Evolutionary conservation across 1,140 invertebrate species (phyloP).

Genomic region (Danaus melanippus): DNA sequence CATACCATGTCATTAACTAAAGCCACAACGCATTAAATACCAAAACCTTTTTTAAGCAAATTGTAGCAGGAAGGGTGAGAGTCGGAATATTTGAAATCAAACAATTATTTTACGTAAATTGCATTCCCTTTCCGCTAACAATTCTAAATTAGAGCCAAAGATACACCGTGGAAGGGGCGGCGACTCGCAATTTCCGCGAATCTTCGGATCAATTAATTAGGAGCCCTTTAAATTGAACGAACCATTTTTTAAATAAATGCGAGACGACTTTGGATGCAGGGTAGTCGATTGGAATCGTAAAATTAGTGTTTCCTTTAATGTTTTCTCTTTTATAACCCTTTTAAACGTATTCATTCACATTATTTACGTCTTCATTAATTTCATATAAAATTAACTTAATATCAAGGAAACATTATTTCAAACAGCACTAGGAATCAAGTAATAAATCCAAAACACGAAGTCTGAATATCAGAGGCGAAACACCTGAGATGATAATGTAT

Average conservation of each 20-base stretch:
- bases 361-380: no score
- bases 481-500: slow-evolving; percentile 68
- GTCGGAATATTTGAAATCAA: slow-evolving; percentile 59
- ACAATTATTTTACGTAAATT: slow-evolving; percentile 70
- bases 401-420: background rate
- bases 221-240: slow-evolving; percentile 48
- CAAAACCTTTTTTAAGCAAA: slow-evolving; percentile 33
- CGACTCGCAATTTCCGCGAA: slow-evolving; percentile 52
- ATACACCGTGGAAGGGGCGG: slow-evolving; percentile 41
- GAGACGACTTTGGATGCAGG: slow-evolving; percentile 3
- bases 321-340: no score
- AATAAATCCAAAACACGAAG: slow-evolving; percentile 11
- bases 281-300: background rate
- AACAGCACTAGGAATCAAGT: slow-evolving; percentile 14
- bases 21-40: background rate
- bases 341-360: no score
- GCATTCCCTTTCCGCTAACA: slow-evolving; percentile 65
- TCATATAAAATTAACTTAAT: no score
- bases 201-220: slow-evolving; percentile 67
- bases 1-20: no score
- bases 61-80: slow-evolving; percentile 36
- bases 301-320: no score
- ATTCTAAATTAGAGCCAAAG: slow-evolving; percentile 67
- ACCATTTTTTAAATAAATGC: slow-evolving; percentile 51
- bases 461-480: slow-evolving; percentile 25